Conservation (phyloP, 2,113 vertebrate species). For the Hippocampus mohnikei region DNA sequence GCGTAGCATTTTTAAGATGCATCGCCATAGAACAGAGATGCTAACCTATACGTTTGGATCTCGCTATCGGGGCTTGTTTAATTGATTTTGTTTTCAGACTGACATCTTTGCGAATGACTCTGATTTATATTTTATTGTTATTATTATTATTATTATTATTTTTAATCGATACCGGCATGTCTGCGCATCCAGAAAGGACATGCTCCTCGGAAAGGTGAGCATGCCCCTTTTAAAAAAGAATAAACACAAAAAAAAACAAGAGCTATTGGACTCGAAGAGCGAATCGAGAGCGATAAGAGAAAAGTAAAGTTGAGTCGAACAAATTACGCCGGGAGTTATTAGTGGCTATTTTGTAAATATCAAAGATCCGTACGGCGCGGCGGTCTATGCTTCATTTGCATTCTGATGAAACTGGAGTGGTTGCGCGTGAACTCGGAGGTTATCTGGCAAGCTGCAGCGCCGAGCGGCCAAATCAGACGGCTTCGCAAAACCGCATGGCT, state of each 20-base stretch:
- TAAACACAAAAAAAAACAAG: constrained; percentile 18
- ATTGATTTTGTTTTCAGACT: background rate
- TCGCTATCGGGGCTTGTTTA: background rate
- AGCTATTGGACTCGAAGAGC: constrained; percentile 32
- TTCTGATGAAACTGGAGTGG: constrained; percentile 99
- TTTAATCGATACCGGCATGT: background rate
- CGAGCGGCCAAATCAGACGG: constrained; percentile 88
- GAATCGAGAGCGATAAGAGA: constrained; percentile 21
- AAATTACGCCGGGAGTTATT: constrained; percentile 95
- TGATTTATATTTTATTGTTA: background rate
- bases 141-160: background rate
- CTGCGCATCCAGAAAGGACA: background rate
- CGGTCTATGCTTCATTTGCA: constrained; percentile 93
- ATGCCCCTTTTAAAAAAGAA: constrained; percentile 1
- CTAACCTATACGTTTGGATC: background rate
- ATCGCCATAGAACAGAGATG: background rate
- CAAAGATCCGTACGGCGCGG: constrained; percentile 91
- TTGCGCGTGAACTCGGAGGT: constrained; percentile 94
- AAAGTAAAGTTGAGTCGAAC: constrained; percentile 91
- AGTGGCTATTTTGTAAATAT: constrained; percentile 99
- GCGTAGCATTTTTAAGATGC: too few relatives aligned
- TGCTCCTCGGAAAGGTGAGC: constrained; percentile 19
- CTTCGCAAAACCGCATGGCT: constrained; percentile 82
- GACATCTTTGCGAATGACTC: background rate
- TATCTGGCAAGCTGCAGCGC: constrained; percentile 94